Evolutionary conservation across 2,113 vertebrate species (phyloP).

Genomic region (Illadopsis cleaveri): DNA sequence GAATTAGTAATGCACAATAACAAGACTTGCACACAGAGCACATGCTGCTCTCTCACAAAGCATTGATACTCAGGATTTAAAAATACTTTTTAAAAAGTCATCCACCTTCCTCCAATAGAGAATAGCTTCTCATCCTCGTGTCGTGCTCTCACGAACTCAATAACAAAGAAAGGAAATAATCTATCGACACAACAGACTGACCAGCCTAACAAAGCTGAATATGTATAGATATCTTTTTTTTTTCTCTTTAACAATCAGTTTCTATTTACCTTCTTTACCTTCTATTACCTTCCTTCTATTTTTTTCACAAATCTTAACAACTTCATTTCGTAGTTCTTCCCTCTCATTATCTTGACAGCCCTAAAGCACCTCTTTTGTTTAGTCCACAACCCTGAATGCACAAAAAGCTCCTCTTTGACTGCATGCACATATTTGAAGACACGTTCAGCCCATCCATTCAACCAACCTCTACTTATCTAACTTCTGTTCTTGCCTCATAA

Average conservation of each 20-base stretch:
- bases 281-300: too few species aligned
- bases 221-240: background rate
- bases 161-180: background rate
- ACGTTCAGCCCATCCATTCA: background rate
- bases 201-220: background rate
- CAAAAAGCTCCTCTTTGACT: background rate
- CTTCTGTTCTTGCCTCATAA: constrained; percentile 17
- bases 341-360: background rate
- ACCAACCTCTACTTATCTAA: background rate
- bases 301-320: background rate
- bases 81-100: background rate
- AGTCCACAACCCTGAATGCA: background rate
- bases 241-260: background rate
- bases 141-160: background rate
- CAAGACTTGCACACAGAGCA: background rate
- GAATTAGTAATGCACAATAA: background rate
- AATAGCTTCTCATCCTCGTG: background rate
- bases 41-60: background rate
- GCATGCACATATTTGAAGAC: background rate
- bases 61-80: background rate
- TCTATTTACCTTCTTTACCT: background rate
- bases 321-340: background rate
- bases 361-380: background rate
- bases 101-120: background rate
- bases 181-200: background rate